Evolutionary conservation across 2,888 invertebrate genomes (phyloP).

Genomic region (Nymphalis c-album): DNA sequence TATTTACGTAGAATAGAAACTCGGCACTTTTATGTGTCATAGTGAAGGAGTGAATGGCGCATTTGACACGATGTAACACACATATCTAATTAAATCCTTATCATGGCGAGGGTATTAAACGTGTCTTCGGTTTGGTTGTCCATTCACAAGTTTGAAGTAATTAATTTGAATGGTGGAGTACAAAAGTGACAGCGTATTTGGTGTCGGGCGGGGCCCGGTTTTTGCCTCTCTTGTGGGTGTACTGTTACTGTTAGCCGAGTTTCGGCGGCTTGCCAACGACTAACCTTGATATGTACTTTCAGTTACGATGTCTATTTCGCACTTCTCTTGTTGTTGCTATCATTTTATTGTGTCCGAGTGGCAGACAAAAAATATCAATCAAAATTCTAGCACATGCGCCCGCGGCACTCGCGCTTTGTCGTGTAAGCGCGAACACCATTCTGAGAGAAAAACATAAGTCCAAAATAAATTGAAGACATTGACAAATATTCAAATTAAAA

Average conservation of each 20-base stretch:
- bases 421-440: conserved; percentile 46
- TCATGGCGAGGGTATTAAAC: conserved; percentile 54
- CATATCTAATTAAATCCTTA: conserved; percentile 63
- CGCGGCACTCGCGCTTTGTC: conserved; percentile 65
- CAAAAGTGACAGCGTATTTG: conserved; percentile 63
- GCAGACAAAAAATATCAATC: conserved; percentile 81
- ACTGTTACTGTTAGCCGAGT: conserved; percentile 78
- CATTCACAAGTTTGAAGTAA: conserved; percentile 68
- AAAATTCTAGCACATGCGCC: conserved; percentile 81
- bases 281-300: conserved; percentile 79
- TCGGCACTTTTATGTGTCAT: conserved; percentile 45
- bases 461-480: conserved; percentile 5
- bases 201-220: conserved; percentile 63
- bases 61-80: conserved; percentile 45
- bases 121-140: conserved; percentile 53
- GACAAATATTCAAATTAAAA: conserved; percentile 11
- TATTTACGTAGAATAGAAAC: conserved; percentile 43
- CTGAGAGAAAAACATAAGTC: conserved; percentile 31
- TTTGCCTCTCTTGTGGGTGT: conserved; percentile 68
- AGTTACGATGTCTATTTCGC: conserved; percentile 78
- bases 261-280: conserved; percentile 69
- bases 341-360: conserved; percentile 80
- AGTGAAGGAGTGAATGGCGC: conserved; percentile 46
- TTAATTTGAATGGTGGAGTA: conserved; percentile 70
- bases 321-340: conserved; percentile 78